These are phyloP conservation scores for Calephelis virginiensis DNA, from an alignment of 1,140 invertebrate species.

Conservation along the genomic window DNA sequence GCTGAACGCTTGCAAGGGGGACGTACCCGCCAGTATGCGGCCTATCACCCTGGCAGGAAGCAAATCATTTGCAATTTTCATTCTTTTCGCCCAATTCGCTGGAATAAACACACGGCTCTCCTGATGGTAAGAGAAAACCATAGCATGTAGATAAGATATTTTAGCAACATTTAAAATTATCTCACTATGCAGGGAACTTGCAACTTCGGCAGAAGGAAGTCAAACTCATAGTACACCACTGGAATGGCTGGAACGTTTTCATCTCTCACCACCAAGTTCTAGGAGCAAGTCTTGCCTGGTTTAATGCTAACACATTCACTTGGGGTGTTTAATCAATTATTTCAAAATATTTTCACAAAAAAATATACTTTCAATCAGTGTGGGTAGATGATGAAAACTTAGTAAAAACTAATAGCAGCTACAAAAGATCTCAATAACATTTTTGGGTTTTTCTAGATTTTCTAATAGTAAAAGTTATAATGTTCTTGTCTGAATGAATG, in stretches of 20 bases:
- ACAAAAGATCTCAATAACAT: too few relatives aligned
- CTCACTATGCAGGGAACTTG: constrained; percentile 60
- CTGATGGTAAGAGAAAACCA: too few relatives aligned
- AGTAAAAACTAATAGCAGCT: too few relatives aligned
- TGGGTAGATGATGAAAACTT: too few relatives aligned
- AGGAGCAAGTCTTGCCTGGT: constrained; percentile 53
- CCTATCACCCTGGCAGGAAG: constrained; percentile 53
- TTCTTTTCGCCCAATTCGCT: too few relatives aligned
- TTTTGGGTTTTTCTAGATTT: too few relatives aligned
- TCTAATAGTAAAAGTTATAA: too few relatives aligned
- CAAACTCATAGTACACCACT: constrained; percentile 72
- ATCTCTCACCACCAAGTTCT: constrained; percentile 67
- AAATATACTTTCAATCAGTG: too few relatives aligned
- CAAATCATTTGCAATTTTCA: too few relatives aligned
- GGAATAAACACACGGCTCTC: too few relatives aligned
- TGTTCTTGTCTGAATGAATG: too few relatives aligned
- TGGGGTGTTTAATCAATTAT: constrained; percentile 31
- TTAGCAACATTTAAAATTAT: constrained; percentile 36
- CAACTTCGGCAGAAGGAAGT: constrained; percentile 66
- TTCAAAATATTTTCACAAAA: neutral
- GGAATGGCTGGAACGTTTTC: constrained; percentile 71
- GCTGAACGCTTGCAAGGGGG: constrained; percentile 60
- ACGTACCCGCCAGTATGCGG: constrained; percentile 59
- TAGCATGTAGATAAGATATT: too few relatives aligned
- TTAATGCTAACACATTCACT: constrained; percentile 69